Conservation (phyloP, 2,113 vertebrate genomes). For the Rhegmatorhina hoffmannsi region DNA sequence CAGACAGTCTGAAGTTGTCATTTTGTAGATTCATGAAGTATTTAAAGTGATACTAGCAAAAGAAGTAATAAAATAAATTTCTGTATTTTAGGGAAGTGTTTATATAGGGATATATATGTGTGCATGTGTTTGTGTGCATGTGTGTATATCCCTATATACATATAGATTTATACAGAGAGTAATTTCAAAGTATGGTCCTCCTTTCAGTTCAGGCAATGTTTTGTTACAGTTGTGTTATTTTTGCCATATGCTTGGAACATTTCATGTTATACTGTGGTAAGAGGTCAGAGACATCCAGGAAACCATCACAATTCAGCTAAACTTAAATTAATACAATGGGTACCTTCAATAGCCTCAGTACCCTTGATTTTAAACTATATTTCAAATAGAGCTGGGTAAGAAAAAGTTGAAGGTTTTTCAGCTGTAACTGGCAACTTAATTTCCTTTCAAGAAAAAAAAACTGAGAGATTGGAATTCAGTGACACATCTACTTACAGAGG, state of each 20-base stretch:
- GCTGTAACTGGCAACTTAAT: not conserved
- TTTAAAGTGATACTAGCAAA: conserved; percentile 1
- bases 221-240: not conserved
- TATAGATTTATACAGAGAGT: not conserved
- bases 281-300: not conserved
- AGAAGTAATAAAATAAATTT: not conserved
- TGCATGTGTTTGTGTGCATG: not conserved
- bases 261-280: not conserved
- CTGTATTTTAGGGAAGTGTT: conserved; percentile 6
- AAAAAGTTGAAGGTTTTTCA: not conserved
- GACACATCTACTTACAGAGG: not conserved
- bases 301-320: not conserved
- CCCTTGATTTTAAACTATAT: not conserved
- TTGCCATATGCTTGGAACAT: not conserved
- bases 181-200: not conserved
- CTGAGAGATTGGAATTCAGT: not conserved
- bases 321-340: not conserved
- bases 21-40: conserved; percentile 16
- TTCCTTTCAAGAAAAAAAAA: not conserved
- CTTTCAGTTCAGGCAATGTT: not conserved
- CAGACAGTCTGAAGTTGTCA: not conserved
- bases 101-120: not conserved
- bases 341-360: not conserved
- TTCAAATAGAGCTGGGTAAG: not conserved
- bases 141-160: not conserved